Base-by-base conservation (phyloP, 2,113 vertebrate species). In the Taxidea taxus region DNA sequence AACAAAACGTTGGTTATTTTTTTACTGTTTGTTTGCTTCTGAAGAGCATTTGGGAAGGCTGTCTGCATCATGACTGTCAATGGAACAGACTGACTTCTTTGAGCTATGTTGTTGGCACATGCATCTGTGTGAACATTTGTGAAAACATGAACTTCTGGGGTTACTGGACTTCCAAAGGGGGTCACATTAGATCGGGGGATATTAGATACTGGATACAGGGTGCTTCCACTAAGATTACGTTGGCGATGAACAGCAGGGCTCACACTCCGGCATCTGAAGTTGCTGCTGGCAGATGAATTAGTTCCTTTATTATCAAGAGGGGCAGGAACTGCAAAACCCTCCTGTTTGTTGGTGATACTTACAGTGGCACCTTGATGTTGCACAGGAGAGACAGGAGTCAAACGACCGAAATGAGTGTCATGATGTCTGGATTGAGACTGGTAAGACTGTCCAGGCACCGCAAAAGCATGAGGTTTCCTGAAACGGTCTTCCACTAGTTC, bases 41-140 rank as follows among this genome's bases (percentile, higher is more conserved):
- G 98, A 80, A 99, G 98, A 77, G 99, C 99, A 0, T 97, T 98
- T 1, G 98, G 99, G 91, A 99, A 99, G 91, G 99, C 99, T 0
- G 99, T 99, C 98, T 99, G 99, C 99, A 99, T 99, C 99, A 99
- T 99, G 94, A 99, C 98, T n/a, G 99, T 99, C 97, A 99, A 98
- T 0, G 99, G 99, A 96, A 99, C 99, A 0, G 99, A 99, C 42
- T 99, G 99, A 98, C 99, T 99, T 98, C 99, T 99, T 97, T 99
- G 99, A 78, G 99, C 99, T 97, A 99, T 99, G 98, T 98, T 99
- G 98, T 98, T 99, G 98, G 99, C 98, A 97, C 99, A 98, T 29
- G 99, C 95, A 91, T 99, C 99, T 83, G 98, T 91, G 31, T 99
- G 99, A 98, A 98, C 98, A 97, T 99, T 99, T 95, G 99, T 98